Conservation (phyloP, 2,888 invertebrate species). For the Eremobia ochroleuca region DNA sequence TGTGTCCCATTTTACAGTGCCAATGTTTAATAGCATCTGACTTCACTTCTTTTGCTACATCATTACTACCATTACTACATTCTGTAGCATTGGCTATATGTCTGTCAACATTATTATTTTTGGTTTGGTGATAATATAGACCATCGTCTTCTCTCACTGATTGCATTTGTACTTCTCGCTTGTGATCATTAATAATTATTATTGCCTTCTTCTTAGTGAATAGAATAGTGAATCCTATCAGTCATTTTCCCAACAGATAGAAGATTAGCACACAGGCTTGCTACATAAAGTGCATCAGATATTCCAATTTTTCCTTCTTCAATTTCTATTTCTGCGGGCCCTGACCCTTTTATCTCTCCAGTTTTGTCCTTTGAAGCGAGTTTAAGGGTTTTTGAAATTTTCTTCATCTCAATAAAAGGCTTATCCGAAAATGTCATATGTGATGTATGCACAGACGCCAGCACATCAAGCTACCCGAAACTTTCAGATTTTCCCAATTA, state of each 20-base stretch:
- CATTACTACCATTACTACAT: too few relatives aligned
- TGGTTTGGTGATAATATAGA: too few relatives aligned
- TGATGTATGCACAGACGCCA: too few relatives aligned
- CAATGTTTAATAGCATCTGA: too few relatives aligned
- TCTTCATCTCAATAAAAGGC: background rate
- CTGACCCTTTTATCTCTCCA: background rate
- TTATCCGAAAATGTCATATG: slow-evolving; percentile 7
- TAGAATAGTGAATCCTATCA: slow-evolving; percentile 3
- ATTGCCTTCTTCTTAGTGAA: slow-evolving; percentile 11
- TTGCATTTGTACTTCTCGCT: slow-evolving; percentile 4
- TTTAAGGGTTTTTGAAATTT: slow-evolving; percentile 2
- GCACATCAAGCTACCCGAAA: too few relatives aligned
- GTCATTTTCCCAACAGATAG: slow-evolving; percentile 14
- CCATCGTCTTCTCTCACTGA: too few relatives aligned
- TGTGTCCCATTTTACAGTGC: too few relatives aligned
- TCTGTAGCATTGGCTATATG: too few relatives aligned
- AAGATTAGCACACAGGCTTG: slow-evolving; percentile 12
- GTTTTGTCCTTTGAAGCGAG: background rate
- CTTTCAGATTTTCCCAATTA: too few relatives aligned
- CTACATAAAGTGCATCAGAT: slow-evolving; percentile 1
- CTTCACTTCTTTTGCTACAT: too few relatives aligned
- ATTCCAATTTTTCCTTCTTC: background rate
- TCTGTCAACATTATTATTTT: too few relatives aligned
- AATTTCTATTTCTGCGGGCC: slow-evolving; percentile 3
- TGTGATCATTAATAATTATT: slow-evolving; percentile 8